Conservation (phyloP, 2,797 vertebrate species). For the Myotis planiceps region DNA sequence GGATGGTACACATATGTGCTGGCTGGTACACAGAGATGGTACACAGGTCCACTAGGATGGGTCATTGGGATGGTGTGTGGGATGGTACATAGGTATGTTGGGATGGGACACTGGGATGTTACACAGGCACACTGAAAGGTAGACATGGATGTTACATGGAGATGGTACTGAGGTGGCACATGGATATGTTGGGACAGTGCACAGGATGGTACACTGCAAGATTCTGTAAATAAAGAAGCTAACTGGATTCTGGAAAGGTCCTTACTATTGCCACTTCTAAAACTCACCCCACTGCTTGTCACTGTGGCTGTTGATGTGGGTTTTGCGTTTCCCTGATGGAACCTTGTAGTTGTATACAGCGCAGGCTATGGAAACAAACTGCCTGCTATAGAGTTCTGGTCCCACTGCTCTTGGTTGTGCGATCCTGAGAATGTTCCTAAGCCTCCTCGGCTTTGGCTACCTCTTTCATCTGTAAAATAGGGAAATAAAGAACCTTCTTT, state of each 20-base stretch:
- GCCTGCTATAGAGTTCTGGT: background rate
- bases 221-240: background rate
- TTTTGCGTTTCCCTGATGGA: background rate
- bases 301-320: rapidly evolving
- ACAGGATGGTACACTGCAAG: background rate
- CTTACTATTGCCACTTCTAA: background rate
- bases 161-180: background rate
- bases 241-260: background rate
- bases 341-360: rapidly evolving
- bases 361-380: background rate
- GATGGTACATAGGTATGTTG: background rate
- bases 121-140: background rate
- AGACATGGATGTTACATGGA: background rate
- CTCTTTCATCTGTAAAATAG: background rate
- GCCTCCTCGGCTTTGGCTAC: background rate
- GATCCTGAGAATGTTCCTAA: background rate
- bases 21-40: background rate
- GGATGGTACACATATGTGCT: background rate
- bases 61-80: background rate
- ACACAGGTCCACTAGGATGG: background rate
- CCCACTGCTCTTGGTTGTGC: background rate
- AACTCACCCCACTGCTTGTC: rapidly evolving
- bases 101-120: background rate
- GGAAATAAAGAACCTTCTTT: background rate
- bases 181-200: rapidly evolving